Evolutionary conservation across 2,113 vertebrate genomes (phyloP).

Genomic region (Microtus oregoni): DNA sequence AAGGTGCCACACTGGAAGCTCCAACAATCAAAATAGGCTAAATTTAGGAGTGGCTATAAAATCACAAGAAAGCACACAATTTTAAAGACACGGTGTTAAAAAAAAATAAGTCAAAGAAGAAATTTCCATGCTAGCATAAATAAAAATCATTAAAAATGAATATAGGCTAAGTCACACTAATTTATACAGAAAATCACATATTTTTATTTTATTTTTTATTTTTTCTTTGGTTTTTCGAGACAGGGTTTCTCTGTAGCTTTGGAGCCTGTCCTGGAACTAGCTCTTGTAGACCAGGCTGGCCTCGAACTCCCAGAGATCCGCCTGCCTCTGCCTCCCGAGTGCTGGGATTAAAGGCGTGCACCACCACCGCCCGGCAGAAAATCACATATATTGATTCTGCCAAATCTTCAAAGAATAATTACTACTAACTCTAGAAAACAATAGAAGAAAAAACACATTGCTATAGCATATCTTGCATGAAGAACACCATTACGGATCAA

Average conservation of each 20-base stretch:
- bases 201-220: too few species aligned
- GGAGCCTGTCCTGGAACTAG: too few species aligned
- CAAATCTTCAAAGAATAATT: constrained; percentile 17
- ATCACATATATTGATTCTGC: background rate
- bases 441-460: background rate
- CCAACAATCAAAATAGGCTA: background rate
- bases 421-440: background rate
- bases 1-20: background rate
- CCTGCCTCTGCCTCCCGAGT: too few species aligned
- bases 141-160: background rate
- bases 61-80: background rate
- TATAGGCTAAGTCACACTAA: background rate
- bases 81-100: background rate
- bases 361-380: too few species aligned
- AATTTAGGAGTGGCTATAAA: constrained; percentile 11
- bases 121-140: background rate
- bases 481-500: background rate
- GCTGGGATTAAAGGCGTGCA: too few species aligned
- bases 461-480: background rate
- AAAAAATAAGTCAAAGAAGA: background rate
- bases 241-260: too few species aligned
- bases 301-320: too few species aligned
- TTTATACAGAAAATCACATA: background rate
- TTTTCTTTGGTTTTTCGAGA: too few species aligned
- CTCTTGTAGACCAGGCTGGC: too few species aligned